These are phyloP conservation scores for Brachyhypopomus occidentalis DNA, from an alignment of 2,113 vertebrate genomes.

Conservation along the genomic window DNA sequence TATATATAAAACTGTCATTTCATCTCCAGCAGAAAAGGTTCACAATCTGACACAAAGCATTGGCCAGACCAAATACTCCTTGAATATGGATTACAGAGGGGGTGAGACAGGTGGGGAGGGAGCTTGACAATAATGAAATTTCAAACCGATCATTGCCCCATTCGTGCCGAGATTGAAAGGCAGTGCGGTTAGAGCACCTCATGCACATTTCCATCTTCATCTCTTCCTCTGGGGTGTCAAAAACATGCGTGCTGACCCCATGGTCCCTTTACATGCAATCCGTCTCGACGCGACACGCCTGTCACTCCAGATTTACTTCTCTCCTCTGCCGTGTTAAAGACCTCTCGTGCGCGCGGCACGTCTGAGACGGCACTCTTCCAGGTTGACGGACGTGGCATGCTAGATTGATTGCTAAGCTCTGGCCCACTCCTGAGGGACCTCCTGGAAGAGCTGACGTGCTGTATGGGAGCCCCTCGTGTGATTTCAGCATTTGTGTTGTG, in stretches of 20 bases:
- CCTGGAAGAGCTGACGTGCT: neutral
- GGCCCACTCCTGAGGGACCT: neutral
- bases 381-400: neutral
- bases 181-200: neutral
- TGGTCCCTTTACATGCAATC: neutral
- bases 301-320: slow-evolving; percentile 37
- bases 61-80: slow-evolving; percentile 4
- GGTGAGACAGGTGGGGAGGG: slow-evolving; percentile 31
- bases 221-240: neutral
- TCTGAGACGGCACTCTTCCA: neutral
- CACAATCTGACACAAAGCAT: slow-evolving; percentile 31
- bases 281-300: neutral
- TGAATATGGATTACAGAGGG: slow-evolving; percentile 27
- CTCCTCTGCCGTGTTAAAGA: neutral
- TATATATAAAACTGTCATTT: slow-evolving; percentile 23
- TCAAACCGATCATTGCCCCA: slow-evolving; percentile 27
- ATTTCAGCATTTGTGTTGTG: neutral
- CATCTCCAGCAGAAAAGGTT: slow-evolving; percentile 28
- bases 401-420: slow-evolving; percentile 1
- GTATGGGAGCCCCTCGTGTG: neutral
- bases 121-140: slow-evolving; percentile 43
- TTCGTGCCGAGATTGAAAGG: slow-evolving; percentile 29
- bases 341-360: neutral
- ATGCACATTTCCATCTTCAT: neutral
- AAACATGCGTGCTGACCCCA: slow-evolving; percentile 6